Evolutionary conservation across 2,113 vertebrate genomes (phyloP).

Genomic region (Phaethornis superciliosus): DNA sequence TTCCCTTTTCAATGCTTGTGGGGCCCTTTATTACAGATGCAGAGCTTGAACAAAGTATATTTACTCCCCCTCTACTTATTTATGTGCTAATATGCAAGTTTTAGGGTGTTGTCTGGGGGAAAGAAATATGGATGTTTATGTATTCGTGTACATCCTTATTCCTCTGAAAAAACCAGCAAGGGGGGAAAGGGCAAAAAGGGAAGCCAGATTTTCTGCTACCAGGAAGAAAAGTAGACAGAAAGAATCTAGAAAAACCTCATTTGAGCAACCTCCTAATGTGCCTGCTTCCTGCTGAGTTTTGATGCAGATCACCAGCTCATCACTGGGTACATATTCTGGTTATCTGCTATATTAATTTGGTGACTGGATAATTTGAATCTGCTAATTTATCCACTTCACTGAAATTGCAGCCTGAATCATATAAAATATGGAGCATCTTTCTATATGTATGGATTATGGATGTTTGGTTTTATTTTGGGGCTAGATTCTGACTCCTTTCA

Average conservation of each 20-base stretch:
- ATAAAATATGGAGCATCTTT: neutral
- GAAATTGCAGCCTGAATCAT: neutral
- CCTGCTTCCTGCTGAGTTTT: neutral
- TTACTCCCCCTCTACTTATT: neutral
- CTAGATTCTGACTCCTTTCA: neutral
- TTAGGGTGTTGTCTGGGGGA: neutral
- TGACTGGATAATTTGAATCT: neutral
- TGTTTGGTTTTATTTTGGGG: neutral
- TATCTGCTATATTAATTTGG: neutral
- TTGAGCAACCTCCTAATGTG: neutral
- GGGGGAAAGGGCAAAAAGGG: neutral
- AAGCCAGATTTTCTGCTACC: neutral
- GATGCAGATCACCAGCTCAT: neutral
- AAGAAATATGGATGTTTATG: neutral
- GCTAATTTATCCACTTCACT: neutral
- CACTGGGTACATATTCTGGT: neutral
- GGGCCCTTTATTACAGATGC: neutral
- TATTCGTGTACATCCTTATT: neutral
- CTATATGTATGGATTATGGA: neutral
- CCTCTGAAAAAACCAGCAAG: neutral
- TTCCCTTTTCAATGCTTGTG: neutral
- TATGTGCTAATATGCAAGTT: neutral
- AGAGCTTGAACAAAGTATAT: neutral
- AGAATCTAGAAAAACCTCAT: neutral
- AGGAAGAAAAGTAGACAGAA: neutral